These are phyloP conservation scores for Andrena praecox DNA, from an alignment of 2,888 invertebrate genomes.

Conservation along the genomic window DNA sequence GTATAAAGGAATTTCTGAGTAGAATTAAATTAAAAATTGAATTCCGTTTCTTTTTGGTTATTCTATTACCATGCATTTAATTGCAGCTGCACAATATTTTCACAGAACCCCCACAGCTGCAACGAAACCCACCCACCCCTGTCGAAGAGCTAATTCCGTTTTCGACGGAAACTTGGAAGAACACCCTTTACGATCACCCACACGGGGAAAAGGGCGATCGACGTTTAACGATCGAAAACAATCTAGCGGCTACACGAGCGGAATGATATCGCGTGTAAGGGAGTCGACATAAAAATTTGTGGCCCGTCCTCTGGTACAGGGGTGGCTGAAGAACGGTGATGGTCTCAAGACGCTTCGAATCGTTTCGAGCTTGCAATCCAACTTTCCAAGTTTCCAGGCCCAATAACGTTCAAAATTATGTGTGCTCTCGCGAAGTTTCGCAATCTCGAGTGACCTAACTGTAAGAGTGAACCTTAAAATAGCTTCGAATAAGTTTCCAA, in stretches of 20 bases:
- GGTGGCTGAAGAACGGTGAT: background rate
- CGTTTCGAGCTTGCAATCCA: too few relatives aligned
- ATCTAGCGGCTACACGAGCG: constrained; percentile 34
- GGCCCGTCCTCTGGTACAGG: constrained; percentile 21
- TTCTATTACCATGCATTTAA: too few relatives aligned
- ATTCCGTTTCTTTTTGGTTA: too few relatives aligned
- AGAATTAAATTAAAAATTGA: too few relatives aligned
- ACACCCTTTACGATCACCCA: constrained; percentile 27
- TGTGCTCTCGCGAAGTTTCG: constrained; percentile 18
- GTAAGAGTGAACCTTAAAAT: background rate
- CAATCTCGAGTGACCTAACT: background rate
- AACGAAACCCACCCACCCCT: too few relatives aligned
- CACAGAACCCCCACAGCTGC: too few relatives aligned
- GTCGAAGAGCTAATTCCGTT: background rate
- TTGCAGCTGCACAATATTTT: background rate
- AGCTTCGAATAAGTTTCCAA: background rate
- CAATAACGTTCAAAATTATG: constrained; percentile 23
- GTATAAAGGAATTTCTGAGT: too few relatives aligned
- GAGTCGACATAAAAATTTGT: constrained; percentile 53
- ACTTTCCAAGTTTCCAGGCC: constrained; percentile 12
- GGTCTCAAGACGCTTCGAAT: constrained; percentile 29
- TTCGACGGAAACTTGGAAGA: background rate
- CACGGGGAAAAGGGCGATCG: constrained; percentile 2
- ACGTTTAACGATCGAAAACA: constrained; percentile 56
- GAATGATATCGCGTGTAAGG: constrained; percentile 41